These are phyloP conservation scores for Anguilla rostrata DNA, from an alignment of 2,113 vertebrate genomes.

Conservation along the genomic window DNA sequence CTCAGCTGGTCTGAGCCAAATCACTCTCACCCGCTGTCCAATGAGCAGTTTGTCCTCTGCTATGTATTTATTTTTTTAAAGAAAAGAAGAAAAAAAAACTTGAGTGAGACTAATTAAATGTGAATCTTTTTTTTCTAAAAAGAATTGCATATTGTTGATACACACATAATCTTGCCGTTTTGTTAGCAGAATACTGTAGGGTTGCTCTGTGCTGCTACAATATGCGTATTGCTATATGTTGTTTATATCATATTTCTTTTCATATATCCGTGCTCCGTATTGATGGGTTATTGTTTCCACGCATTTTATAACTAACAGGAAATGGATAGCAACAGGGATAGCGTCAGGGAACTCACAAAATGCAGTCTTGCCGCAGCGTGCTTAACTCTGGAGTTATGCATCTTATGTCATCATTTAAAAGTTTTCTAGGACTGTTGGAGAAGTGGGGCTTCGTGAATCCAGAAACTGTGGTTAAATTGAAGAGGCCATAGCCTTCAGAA, in stretches of 20 bases:
- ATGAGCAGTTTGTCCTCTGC: conserved; percentile 15
- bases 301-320: background rate
- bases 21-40: conserved; percentile 40
- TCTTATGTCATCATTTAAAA: background rate
- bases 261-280: background rate
- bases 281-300: background rate
- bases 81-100: conserved; percentile 29
- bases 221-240: background rate
- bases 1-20: conserved; percentile 76
- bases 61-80: conserved; percentile 1
- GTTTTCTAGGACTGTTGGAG: background rate
- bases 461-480: background rate
- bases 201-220: background rate
- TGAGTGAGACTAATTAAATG: conserved; percentile 84
- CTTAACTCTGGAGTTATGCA: background rate
- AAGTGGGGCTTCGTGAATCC: background rate
- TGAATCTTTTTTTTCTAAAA: conserved; percentile 67
- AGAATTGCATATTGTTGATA: conserved; percentile 18
- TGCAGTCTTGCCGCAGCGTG: no score
- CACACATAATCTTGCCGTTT: background rate
- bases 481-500: background rate
- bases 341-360: background rate
- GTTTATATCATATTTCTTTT: conserved; percentile 7
- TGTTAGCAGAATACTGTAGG: background rate
- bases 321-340: background rate